Percentiles rank a stretch among this genome's conserved stretches.
phyloP scores from a whole-genome alignment of 2,797 vertebrate species.

The Falco cherrug region DNA sequence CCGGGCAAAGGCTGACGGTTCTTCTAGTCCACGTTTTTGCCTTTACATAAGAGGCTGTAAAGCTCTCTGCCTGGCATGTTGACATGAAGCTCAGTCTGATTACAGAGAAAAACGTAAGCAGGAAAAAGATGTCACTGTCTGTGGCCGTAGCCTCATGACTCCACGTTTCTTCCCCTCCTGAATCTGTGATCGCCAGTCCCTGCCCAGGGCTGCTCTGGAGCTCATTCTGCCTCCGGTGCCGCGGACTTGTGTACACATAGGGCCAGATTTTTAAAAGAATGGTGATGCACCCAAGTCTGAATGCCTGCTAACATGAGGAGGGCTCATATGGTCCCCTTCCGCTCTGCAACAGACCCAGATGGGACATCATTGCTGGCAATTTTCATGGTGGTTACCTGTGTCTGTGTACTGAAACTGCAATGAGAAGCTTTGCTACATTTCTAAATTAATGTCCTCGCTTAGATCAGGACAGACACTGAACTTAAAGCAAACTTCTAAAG shows the following conservation, averaged over 20 bases:
- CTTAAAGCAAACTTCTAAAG: neutral
- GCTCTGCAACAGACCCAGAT: fast-evolving
- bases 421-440: neutral
- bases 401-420: neutral
- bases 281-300: neutral
- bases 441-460: neutral
- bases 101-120: too few relatives aligned
- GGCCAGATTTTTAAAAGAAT: neutral
- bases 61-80: neutral
- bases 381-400: neutral
- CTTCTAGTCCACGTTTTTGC: neutral
- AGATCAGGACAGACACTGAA: neutral
- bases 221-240: fast-evolving
- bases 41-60: neutral
- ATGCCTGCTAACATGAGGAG: neutral
- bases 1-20: neutral
- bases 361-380: too few relatives aligned
- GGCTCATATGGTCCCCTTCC: neutral
- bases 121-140: neutral
- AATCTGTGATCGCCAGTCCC: fast-evolving
- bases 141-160: fast-evolving
- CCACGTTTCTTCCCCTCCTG: fast-evolving
- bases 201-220: neutral
- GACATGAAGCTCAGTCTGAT: neutral
- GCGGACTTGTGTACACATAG: fast-evolving